Base-by-base conservation (phyloP, 2,888 invertebrate species). In the Anoncus sp. region DNA sequence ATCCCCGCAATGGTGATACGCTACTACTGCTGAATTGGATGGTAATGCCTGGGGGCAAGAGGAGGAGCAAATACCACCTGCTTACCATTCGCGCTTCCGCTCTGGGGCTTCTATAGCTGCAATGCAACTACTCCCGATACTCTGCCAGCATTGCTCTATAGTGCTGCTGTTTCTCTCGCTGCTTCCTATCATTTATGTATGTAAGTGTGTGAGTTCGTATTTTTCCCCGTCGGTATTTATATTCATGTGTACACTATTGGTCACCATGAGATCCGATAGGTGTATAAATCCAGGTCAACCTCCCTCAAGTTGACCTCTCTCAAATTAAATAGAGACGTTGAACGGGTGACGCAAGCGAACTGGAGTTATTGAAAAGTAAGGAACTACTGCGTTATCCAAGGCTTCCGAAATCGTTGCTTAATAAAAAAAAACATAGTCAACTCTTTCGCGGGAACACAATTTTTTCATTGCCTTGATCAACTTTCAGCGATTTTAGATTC, bases 11-110 rank as follows among this genome's bases (percentile, higher is more conserved):
- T 40, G 62, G n/a, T 38, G 22, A 40, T 53, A 38, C 24, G 57
- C 47, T 55, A 40, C 45, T 59, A 43, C 22, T 45, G 12, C 53
- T 53, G 47, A 45, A 60, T 77, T 47, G 47, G 67, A 57, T 57
- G 51, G 72, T 67, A 72, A 72, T 51, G 55, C 47, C 40, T 59
- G 35, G 55, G 22, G 22, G 67, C 67, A n/a, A n/a, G n/a, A n/a
- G n/a, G n/a, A n/a, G n/a, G n/a, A n/a, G n/a, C n/a, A 72, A 72
- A 77, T 69, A 77, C 51, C 73, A 73, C 65, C 69, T 77, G 63
- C 63, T 73, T 73, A 73, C 51, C 63, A 69, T 63, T 73, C 53
- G 62, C 57, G 73, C 63, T 59, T 63, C n/a, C 38, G 49, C 38
- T 59, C 35, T 24, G 62, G 6, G 47, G 62, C 66, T 67, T 67